A percentile compares a stretch with the other conserved stretches of the same genome.
These are phyloP conservation scores for Agelas oroides DNA, from an alignment of 37 sponge, comb jelly and placozoan genomes.

Conservation along the genomic window DNA sequence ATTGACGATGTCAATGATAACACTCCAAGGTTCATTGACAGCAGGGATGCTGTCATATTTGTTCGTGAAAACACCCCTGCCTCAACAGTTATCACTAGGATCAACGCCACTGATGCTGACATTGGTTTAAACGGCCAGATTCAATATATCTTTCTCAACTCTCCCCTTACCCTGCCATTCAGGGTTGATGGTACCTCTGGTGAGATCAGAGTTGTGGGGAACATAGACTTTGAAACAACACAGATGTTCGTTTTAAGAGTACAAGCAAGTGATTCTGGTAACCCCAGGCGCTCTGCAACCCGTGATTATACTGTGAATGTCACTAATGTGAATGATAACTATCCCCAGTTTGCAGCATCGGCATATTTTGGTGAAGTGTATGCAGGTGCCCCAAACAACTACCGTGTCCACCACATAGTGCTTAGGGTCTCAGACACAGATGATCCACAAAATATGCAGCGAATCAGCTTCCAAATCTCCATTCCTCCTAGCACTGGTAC, in stretches of 20 bases:
- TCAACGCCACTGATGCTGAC: slow-evolving; percentile 35
- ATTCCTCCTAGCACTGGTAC: not conserved
- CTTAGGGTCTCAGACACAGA: slow-evolving; percentile 39
- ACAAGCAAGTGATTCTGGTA: slow-evolving; percentile 4
- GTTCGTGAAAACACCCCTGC: not conserved
- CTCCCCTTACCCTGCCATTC: not conserved
- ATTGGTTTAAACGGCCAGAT: slow-evolving; percentile 16
- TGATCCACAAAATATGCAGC: slow-evolving; percentile 3
- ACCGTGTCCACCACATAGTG: not conserved
- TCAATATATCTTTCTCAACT: not conserved
- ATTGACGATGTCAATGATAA: slow-evolving; percentile 37
- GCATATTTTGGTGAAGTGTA: slow-evolving; percentile 51
- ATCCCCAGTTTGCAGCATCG: slow-evolving; percentile 14
- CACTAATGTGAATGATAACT: slow-evolving; percentile 47
- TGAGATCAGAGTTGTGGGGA: not conserved
- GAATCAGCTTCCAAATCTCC: slow-evolving; percentile 5
- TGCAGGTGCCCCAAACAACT: not conserved
- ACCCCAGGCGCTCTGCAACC: not conserved
- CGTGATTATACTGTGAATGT: slow-evolving; percentile 2
- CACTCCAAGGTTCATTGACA: not conserved
- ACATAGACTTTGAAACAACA: slow-evolving; percentile 17
- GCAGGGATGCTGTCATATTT: not conserved
- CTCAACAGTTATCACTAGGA: not conserved
- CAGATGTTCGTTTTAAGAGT: slow-evolving; percentile 13
- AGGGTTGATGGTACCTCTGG: slow-evolving; percentile 16